Base-by-base conservation (phyloP, 2,113 vertebrate species). In the Amphiprion ocellaris region DNA sequence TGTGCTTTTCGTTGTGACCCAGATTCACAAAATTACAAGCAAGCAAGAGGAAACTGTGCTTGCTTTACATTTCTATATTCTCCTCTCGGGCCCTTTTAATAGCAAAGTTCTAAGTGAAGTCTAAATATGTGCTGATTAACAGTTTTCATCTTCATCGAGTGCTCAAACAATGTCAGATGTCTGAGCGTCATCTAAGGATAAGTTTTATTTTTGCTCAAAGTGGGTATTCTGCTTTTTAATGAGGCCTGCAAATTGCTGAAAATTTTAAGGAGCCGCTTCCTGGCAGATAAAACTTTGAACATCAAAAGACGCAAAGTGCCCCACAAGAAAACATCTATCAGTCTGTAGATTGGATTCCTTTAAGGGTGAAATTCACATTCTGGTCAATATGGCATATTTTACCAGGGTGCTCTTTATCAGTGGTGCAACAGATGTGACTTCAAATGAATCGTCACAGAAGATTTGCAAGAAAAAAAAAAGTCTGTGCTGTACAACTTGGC, bases 401-500 rank as follows among this genome's bases (percentile, higher is more conserved):
- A 79, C 46, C 79, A 53, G 33, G 61, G 30, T 71, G 69, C 61
- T 83, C 52, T 49, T 69, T 62, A 68, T 69, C 69, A 65, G 60
- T 14, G 55, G 63, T 55, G 78, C 55, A 55, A 65, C 83, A 69
- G 71, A 73, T 77, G 62, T 46, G 50, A 62, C 59, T 78, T 37
- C n/a, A 33, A 4, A 56, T 26, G 15, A 76, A 56, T 66, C 68
- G 62, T 81, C 39, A 33, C 16, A 67, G 28, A 54, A 62, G 15
- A 63, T 26, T 49, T 49, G 23, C 44, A 52, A n/a, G 58, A 77
- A 67, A 26, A 67, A 74, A 59, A 30, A 56, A 46, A 59, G 52
- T 77, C 26, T 79, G 69, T 80, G 83, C 73, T 88, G 76, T 80
- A 84, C 70, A 86, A 69, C 56, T 78, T 80, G 74, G 72, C 69